A percentile compares a stretch with the other conserved stretches of the same genome.
Conservation (phyloP, 2,113 vertebrate species). For the Tragelaphus strepsiceros region DNA sequence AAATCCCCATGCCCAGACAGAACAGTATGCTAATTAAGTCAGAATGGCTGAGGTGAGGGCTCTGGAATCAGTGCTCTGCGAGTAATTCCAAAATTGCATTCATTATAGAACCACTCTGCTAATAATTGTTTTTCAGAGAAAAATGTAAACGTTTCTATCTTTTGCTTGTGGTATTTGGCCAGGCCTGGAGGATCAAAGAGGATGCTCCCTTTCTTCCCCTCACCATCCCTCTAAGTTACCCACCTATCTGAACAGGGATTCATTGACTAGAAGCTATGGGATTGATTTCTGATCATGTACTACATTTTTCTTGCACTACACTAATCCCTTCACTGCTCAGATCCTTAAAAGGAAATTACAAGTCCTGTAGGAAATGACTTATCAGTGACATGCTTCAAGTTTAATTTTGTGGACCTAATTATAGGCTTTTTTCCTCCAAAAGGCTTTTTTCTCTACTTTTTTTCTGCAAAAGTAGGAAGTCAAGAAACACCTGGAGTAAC, state of each 20-base stretch:
- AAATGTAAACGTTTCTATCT: background rate
- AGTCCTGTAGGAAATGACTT: background rate
- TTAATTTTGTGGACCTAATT: background rate
- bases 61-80: background rate
- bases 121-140: background rate
- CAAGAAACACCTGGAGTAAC: too few relatives aligned
- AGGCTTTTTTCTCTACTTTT: too few relatives aligned
- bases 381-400: background rate
- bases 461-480: too few relatives aligned
- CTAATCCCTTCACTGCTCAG: background rate
- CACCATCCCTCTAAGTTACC: background rate
- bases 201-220: background rate
- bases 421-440: background rate
- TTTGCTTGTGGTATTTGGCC: background rate
- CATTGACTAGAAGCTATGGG: background rate
- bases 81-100: background rate
- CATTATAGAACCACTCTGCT: background rate
- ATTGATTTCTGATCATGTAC: background rate
- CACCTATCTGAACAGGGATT: background rate
- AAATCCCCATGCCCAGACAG: background rate
- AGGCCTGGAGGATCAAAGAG: background rate
- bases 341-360: background rate
- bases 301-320: background rate
- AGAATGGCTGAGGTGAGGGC: background rate
- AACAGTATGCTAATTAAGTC: background rate